phyloP scores from a whole-genome alignment of 2,888 invertebrate species.

The Cryptocephalus moraei region DNA sequence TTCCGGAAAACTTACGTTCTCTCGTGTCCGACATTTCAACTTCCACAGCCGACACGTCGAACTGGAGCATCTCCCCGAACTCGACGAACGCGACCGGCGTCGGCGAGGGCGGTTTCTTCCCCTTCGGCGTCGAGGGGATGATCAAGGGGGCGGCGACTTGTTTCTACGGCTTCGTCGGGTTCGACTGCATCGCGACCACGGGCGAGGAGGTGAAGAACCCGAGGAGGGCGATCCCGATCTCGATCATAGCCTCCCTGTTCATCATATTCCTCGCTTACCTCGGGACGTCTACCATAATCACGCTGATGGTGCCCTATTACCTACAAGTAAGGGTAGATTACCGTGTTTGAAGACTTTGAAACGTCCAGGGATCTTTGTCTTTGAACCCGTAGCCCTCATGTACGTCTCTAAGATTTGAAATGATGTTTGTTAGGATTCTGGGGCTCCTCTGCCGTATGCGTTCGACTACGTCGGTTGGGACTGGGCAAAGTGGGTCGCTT shows the following conservation, averaged over 20 bases:
- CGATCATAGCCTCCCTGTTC: constrained; percentile 72
- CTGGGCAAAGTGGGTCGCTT: constrained; percentile 72
- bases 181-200: constrained; percentile 85
- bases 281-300: constrained; percentile 79
- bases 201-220: constrained; percentile 87
- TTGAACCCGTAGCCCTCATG: too few relatives aligned
- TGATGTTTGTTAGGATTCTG: constrained; percentile 50
- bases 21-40: too few relatives aligned
- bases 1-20: too few relatives aligned
- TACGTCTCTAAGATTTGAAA: too few relatives aligned
- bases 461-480: constrained; percentile 66
- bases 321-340: too few relatives aligned
- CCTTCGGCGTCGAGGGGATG: constrained; percentile 71
- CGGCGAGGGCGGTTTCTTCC: constrained; percentile 72
- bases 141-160: constrained; percentile 74
- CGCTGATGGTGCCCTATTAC: constrained; percentile 78
- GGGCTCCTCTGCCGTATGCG: constrained; percentile 72
- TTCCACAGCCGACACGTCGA: too few relatives aligned
- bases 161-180: constrained; percentile 91
- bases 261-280: constrained; percentile 85
- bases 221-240: constrained; percentile 78
- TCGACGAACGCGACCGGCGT: constrained; percentile 7
- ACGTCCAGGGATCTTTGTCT: too few relatives aligned
- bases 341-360: too few relatives aligned
- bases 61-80: too few relatives aligned